Base-by-base conservation (phyloP, 2,797 vertebrate species). In the Sebastes wilsoni region DNA sequence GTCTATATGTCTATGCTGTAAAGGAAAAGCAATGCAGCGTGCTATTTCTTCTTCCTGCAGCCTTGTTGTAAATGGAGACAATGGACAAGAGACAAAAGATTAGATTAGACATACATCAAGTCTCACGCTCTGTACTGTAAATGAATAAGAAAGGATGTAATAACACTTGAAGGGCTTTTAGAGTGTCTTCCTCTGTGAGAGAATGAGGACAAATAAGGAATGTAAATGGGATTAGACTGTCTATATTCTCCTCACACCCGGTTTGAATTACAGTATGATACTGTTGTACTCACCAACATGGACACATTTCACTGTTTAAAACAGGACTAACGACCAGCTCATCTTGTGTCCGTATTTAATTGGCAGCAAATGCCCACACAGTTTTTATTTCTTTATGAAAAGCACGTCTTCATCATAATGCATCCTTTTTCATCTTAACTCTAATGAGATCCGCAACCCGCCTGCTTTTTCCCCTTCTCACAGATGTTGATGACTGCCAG, bases 401-500 rank as follows among this genome's bases (percentile, higher is more conserved):
- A 74, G 32, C 62, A 75, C 30, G 54, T 66, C 76, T 46, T 70
- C 30, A 71, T 69, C 69, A 36, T 64, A 86, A 80, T 54, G 22
- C 67, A 69, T 83, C 38, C 75, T 74, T 78, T 46, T 85, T 77
- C 76, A 83, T 82, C 56, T 79, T 56, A 89, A 72, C 55, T 27
- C 60, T 82, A 83, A 89, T 79, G 64, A 84, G 75, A 83, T 79
- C 60, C 56, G n/a, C 84, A 71, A 30, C 61, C 73, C 8, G 14
- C 49, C 77, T 80, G 66, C 71, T 81, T 32, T 36, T 22, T 52
- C 4, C 8, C 67, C 36, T 77, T 20, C 54, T 64, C 80, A 5
- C 93, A 99, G 98, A 99, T 77, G 95, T 99, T 4, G 98, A 99
- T 0, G 97, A 99, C 88, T 99, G 98, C 81, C 87, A 96, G 88